Evolutionary conservation across 2,888 invertebrate species (phyloP), one percentile per base, ranked within the genome.

Genomic region (Anthophora plumipes): DNA sequence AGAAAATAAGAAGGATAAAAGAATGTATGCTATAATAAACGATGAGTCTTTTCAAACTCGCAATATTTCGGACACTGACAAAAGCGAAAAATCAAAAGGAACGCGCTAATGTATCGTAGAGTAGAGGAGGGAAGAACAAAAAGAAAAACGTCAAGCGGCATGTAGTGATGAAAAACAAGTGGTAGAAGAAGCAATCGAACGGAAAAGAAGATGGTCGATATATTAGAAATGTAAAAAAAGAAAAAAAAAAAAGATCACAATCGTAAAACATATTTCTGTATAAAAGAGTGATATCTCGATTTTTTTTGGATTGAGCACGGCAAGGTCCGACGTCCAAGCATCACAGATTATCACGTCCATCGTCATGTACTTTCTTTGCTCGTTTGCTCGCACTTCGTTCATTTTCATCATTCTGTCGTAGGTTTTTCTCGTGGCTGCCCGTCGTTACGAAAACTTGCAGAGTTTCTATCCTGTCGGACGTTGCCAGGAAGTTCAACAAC

Each of bases 291-390:
- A 63, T 60, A 70, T 48, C 43, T 37, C 78, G 67, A 63, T 25
- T 57, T 82, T 52, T 73, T 77, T 77, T 63, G 71, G 17, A 41
- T 61, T 79, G 60, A 70, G 60, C 74, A 74, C 80, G 80, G 80
- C 80, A 81, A 81, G 31, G 80, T 81, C 80, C 80, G 80, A 80
- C 80, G 67, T 70, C 66, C 55, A 52, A 41, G 70, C 64, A 71
- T 25, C 52, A 25, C 55, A 17, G 60, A 60, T 63, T 46, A 79
- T 73, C 64, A 31, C 31, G 72, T 79, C 73, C 69, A 70, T 64
- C 46, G 12, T 70, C 72, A 48, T 57, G 60, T 70, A 48, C 64
- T 54, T 22, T 64, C 63, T 48, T 71, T 68, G 31, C 68, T 55
- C 63, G 68, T 46, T 54, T 59, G 31, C 63, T 75, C 81, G 71